A percentile compares a stretch with the other conserved stretches of the same genome.
phyloP scores from a whole-genome alignment of 2,888 invertebrate species.

The Branchipolynoe longqiensis region DNA sequence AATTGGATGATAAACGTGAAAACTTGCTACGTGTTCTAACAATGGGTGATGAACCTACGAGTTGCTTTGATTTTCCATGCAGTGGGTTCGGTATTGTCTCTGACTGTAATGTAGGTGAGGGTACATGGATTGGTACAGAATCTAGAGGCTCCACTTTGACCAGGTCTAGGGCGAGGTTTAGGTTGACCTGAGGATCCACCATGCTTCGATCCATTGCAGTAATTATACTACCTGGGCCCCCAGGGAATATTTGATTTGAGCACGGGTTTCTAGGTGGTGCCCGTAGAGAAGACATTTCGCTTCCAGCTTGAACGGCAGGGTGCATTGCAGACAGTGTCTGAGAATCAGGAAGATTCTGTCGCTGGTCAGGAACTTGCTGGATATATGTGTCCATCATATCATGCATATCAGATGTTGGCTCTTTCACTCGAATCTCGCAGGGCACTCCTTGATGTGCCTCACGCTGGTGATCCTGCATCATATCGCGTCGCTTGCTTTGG shows the following conservation, averaged over 20 bases:
- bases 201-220: not conserved
- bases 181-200: constrained; percentile 30
- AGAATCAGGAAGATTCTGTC: not conserved
- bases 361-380: constrained; percentile 18
- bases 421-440: constrained; percentile 28
- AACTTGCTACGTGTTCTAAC: constrained; percentile 4
- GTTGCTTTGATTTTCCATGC: no score
- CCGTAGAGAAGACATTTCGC: no score
- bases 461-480: constrained; percentile 45
- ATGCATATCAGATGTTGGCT: constrained; percentile 47
- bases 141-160: not conserved
- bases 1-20: not conserved
- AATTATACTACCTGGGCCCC: not conserved
- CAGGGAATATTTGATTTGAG: no score
- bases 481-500: constrained; percentile 34
- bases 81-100: not conserved
- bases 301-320: no score
- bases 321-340: no score
- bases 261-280: no score
- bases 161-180: not conserved
- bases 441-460: not conserved
- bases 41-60: no score
- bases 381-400: constrained; percentile 53
- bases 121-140: not conserved
- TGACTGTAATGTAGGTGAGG: no score